Base-by-base conservation (phyloP, 2,888 invertebrate genomes). In the Napeogenes inachia region DNA sequence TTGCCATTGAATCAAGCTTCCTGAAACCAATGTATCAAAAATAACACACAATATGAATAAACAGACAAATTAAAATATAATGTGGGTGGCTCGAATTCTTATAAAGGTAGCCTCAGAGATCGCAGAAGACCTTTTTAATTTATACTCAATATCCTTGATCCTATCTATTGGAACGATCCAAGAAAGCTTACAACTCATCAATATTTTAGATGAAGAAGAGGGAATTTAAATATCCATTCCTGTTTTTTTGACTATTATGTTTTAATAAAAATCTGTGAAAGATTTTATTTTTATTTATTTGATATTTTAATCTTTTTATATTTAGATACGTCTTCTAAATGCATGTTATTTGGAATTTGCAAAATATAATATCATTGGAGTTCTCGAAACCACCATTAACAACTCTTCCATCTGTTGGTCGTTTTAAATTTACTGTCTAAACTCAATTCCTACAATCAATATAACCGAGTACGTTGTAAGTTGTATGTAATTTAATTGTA, bases 41-140 rank as follows among this genome's bases (percentile, higher is more conserved):
- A 32, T 5, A 55, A 55, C 47, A 35, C 35, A 56, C 47, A 35
- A 38, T 13, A 55, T 13, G 33, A 50, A 59, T 50, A 45, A 12
- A 46, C 4, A 10, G 13, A 21, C 32, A 32, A 50, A 4, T 13
- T 57, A n/a, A 54, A 21, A 33, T 47, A 64, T 67, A 75, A 75
- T 90, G 90, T 90, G 89, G 88, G 80, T 89, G 77, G 82, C 83
- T 67, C 78, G 84, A 72, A 72, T 89, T 71, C 69, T 89, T 57
- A 64, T 89, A 64, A 87, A 78, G 70, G 70, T 89, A 61, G 75
- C 88, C 46, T 76, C 80, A 30, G 78, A 85, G 72, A 71, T 87
- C 2, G 75, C 81, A 5, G 80, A 84, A 56, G 78, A 82, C 64
- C 68, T 88, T 38, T 89, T 82, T 71, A 79, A 90, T 65, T 70